These are phyloP conservation scores for Sinonovacula constricta DNA, from an alignment of 1,140 invertebrate genomes.

Conservation along the genomic window DNA sequence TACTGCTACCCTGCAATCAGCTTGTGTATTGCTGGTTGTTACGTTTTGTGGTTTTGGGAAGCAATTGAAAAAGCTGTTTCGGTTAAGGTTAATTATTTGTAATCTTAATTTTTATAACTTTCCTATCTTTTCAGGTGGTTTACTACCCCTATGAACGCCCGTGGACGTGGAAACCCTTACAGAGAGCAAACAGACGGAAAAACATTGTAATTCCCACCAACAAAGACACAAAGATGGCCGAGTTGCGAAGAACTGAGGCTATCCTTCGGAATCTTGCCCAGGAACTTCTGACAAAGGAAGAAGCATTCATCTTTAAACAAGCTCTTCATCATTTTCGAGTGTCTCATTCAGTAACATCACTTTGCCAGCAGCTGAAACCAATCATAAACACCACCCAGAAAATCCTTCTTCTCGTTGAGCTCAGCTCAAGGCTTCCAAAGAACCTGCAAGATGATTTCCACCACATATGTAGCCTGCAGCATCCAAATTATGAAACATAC, in stretches of 20 bases:
- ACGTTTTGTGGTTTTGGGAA: too few species aligned
- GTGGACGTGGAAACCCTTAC: conserved; percentile 41
- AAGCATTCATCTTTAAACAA: conserved; percentile 66
- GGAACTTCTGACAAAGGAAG: conserved; percentile 64
- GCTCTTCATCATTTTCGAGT: conserved; percentile 68
- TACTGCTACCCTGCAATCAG: too few species aligned
- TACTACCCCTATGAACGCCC: conserved; percentile 11
- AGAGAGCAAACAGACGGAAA: conserved; percentile 2
- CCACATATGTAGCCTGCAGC: conserved; percentile 67
- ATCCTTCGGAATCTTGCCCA: conserved; percentile 67
- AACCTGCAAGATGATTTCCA: conserved; percentile 69
- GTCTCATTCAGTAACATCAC: conserved; percentile 61
- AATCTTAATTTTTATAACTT: too few species aligned
- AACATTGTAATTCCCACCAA: background rate
- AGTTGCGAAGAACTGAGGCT: conserved; percentile 55
- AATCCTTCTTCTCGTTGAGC: conserved; percentile 68
- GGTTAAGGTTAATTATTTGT: too few species aligned
- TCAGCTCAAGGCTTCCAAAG: conserved; percentile 63
- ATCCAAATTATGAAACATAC: conserved; percentile 67
- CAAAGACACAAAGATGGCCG: conserved; percentile 45
- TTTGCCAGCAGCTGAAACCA: conserved; percentile 65
- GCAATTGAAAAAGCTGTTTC: too few species aligned
- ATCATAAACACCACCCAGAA: conserved; percentile 70
- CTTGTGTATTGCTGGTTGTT: too few species aligned
- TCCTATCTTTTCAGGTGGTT: conserved; percentile 41